Percentiles rank a stretch among this genome's conserved stretches.
These are phyloP conservation scores for Zingel zingel DNA, from an alignment of 2,113 vertebrate species.

Conservation along the genomic window DNA sequence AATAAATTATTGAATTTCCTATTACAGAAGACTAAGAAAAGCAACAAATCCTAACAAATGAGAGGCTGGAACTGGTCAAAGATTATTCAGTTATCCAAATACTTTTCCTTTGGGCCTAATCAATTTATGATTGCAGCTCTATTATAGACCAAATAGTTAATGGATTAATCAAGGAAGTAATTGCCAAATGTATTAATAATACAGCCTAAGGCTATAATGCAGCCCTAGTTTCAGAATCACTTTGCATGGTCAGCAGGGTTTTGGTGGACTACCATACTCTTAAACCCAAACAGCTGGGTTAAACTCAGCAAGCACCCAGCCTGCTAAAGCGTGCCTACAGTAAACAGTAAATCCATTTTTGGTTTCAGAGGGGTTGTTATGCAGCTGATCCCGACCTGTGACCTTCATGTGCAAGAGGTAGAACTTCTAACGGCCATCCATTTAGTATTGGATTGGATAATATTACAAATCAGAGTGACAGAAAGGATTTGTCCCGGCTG, in stretches of 20 bases:
- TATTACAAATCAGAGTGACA: slow-evolving; percentile 12
- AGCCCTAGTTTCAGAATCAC: not conserved
- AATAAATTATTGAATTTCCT: not conserved
- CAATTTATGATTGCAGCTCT: not conserved
- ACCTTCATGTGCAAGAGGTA: not conserved
- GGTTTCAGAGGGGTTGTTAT: not conserved
- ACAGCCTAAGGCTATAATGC: not conserved
- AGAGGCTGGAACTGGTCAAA: not conserved
- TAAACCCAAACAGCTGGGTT: slow-evolving; percentile 29
- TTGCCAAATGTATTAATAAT: not conserved
- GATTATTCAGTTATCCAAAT: not conserved
- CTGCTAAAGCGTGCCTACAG: slow-evolving; percentile 1
- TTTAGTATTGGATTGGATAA: not conserved
- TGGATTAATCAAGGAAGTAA: not conserved
- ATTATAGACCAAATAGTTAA: not conserved
- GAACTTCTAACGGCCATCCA: not conserved
- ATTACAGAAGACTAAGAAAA: not conserved
- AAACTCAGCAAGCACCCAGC: slow-evolving; percentile 6
- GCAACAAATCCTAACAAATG: not conserved
- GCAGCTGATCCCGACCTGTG: slow-evolving; percentile 16
- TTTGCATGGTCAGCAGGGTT: not conserved
- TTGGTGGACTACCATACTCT: not conserved
- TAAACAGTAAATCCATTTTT: slow-evolving; percentile 15
- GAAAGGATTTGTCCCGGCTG: not conserved
- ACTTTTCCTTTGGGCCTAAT: not conserved